Evolutionary conservation across 2,113 vertebrate species (phyloP), one percentile per base, ranked within the genome.

Genomic region (Callospermophilus lateralis): DNA sequence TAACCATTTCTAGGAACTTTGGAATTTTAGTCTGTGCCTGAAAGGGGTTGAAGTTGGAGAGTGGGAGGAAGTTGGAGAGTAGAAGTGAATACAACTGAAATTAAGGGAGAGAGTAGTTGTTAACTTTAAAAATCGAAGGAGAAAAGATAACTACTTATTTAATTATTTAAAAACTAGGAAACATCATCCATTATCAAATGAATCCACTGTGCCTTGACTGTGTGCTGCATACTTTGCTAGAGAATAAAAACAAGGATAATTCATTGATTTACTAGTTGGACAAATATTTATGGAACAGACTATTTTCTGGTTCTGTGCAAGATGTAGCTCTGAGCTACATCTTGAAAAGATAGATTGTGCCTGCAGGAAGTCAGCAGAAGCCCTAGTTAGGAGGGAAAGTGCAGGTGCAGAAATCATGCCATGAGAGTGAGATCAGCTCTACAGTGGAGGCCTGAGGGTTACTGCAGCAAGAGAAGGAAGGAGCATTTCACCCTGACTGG

Each of bases 81-180:
- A 37, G 39, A 58, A 94, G 68, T 94, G 20, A 51, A 7, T 77
- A 45, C 67, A 45, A 51, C 20, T 42, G 63, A 96, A 93, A 80
- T 93, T 95, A 80, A 96, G 1, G 34, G 48, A 80, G 4, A 81
- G 93, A 70, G 22, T 51, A 87, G 39, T 55, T 61, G 6, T 73
- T 76, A 84, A 84, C 72, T 96, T 95, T 89, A 65, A 15, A 89
- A 78, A 89, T 45, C 78, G 79, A 78, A 89, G 53, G 17, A 81
- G 65, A 76, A 80, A 78, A 39, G 28, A 76, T 81, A 53, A 89
- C 53, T 94, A 53, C 8, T 84, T 84, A 84, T 78, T 78, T 86
- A 84, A 76, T 90, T 88, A 93, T 80, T 74, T 90, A 61, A 95
- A 95, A 93, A 81, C 9, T 37, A 70, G 13, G 26, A 87, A 84